These are phyloP conservation scores for Craseonycteris thonglongyai DNA, from an alignment of 2,113 vertebrate genomes.

Conservation along the genomic window DNA sequence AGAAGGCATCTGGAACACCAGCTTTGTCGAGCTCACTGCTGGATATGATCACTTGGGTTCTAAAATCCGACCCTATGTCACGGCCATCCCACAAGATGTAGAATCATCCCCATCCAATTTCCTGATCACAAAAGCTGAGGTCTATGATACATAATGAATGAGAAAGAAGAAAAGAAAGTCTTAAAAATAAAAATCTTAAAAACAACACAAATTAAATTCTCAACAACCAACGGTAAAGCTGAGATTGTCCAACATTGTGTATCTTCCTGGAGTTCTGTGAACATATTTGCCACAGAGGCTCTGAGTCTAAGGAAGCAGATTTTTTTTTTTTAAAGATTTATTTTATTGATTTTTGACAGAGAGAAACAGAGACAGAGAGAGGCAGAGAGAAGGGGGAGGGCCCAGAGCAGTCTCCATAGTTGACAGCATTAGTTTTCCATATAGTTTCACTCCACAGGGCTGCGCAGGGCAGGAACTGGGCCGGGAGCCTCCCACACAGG, in stretches of 20 bases:
- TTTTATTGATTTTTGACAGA: too few species aligned
- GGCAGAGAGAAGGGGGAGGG: too few species aligned
- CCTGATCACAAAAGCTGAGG: not conserved
- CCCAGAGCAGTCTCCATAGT: too few species aligned
- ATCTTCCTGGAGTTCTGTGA: not conserved
- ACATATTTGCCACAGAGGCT: not conserved
- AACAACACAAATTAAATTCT: not conserved
- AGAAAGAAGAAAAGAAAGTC: not conserved
- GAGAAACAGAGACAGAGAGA: too few species aligned
- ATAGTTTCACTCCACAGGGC: too few species aligned
- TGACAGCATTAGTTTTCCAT: too few species aligned
- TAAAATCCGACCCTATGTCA: not conserved
- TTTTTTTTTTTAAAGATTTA: too few species aligned
- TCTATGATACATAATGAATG: not conserved
- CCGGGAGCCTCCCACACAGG: too few species aligned
- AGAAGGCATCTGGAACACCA: slow-evolving; percentile 32
- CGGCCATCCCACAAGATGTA: not conserved
- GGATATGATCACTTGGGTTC: not conserved
- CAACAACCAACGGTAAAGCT: not conserved
- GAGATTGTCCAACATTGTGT: too few species aligned
- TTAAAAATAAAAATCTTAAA: not conserved
- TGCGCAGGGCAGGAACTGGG: too few species aligned
- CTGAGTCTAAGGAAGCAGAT: not conserved
- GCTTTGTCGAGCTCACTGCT: not conserved
- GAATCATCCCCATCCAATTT: not conserved